Conservation (phyloP, 2,888 invertebrate genomes). For the Psococerastis gibbosa region DNA sequence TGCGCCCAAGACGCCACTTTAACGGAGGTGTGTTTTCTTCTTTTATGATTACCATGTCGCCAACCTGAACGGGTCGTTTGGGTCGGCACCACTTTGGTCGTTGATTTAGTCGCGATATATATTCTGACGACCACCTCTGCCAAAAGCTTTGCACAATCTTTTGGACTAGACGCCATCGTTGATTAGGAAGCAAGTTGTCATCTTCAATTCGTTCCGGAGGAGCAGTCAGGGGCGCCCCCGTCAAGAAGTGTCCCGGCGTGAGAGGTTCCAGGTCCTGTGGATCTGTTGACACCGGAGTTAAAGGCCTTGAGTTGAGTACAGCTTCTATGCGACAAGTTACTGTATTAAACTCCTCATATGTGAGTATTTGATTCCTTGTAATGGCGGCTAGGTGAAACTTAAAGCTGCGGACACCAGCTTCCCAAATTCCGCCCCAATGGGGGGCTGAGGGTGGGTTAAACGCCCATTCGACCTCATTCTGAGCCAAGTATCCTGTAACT, state of each 20-base stretch:
- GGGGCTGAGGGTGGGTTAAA: constrained; percentile 1
- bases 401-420: constrained; percentile 12
- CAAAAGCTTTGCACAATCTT: constrained; percentile 2
- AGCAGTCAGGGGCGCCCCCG: constrained; percentile 10
- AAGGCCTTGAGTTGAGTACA: constrained; percentile 16
- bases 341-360: constrained; percentile 15
- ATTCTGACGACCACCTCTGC: neutral
- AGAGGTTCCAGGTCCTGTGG: constrained; percentile 13
- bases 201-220: constrained; percentile 13
- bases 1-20: neutral
- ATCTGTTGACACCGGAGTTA: constrained; percentile 14
- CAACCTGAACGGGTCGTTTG: neutral
- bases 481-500: too few species aligned
- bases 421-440: constrained; percentile 6
- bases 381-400: constrained; percentile 13
- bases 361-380: constrained; percentile 11
- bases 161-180: constrained; percentile 10
- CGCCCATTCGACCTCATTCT: too few species aligned
- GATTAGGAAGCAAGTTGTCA: neutral
- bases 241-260: too few species aligned
- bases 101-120: neutral
- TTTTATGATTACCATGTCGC: neutral
- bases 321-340: constrained; percentile 15
- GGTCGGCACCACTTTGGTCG: neutral
- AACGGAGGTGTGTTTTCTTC: neutral